Evolutionary conservation across 1,140 invertebrate species (phyloP).

Genomic region (Diachasmimorpha longicaudata): DNA sequence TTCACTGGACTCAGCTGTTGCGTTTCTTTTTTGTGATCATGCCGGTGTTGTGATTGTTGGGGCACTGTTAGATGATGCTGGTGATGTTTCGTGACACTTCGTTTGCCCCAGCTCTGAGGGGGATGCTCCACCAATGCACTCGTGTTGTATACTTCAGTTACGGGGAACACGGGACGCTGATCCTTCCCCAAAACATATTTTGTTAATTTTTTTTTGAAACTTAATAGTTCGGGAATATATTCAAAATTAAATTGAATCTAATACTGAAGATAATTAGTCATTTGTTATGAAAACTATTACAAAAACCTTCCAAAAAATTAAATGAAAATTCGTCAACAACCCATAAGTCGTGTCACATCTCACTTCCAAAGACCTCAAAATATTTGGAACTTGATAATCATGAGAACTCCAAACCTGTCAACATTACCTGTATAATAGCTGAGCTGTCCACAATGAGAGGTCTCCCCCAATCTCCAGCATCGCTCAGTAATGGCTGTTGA

Average conservation of each 20-base stretch:
- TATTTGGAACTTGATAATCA: not conserved
- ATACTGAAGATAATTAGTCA: too few relatives aligned
- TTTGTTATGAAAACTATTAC: too few relatives aligned
- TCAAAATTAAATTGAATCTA: too few relatives aligned
- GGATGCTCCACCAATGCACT: conserved; percentile 67
- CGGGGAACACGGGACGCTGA: conserved; percentile 72
- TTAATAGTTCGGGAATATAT: not conserved
- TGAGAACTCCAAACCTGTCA: conserved; percentile 1
- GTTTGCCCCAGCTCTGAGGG: conserved; percentile 60
- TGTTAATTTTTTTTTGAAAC: conserved; percentile 35
- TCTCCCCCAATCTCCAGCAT: conserved; percentile 76
- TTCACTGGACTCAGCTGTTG: conserved; percentile 95
- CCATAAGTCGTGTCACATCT: too few relatives aligned
- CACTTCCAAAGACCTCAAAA: too few relatives aligned
- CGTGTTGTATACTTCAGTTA: conserved; percentile 68
- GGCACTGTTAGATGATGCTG: conserved; percentile 64
- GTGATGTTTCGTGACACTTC: conserved; percentile 65
- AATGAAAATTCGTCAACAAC: too few relatives aligned
- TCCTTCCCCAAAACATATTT: conserved; percentile 61
- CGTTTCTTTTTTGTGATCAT: conserved; percentile 81
- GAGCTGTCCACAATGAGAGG: conserved; percentile 83
- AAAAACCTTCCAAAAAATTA: too few relatives aligned
- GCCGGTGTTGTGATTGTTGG: conserved; percentile 57
- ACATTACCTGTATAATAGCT: conserved; percentile 70
- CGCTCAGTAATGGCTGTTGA: conserved; percentile 73